phyloP scores from a whole-genome alignment of 1,140 invertebrate species.

The Zophobas morio region DNA sequence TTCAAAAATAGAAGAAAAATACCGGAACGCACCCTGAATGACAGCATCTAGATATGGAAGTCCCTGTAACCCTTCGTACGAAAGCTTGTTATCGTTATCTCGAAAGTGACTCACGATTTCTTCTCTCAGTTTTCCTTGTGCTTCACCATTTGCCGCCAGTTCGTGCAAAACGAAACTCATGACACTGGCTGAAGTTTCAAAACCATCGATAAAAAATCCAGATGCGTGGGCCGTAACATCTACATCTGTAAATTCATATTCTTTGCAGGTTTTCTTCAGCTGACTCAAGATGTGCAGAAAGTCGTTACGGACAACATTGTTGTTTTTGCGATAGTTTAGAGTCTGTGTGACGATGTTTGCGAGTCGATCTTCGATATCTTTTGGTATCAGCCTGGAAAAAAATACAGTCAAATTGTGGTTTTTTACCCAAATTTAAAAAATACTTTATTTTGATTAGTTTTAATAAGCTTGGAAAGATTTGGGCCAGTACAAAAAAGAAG shows the following conservation, averaged over 20 bases:
- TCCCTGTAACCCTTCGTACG: constrained; percentile 67
- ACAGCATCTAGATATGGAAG: constrained; percentile 70
- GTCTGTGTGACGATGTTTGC: background rate
- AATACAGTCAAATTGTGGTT: background rate
- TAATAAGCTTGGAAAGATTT: constrained; percentile 53
- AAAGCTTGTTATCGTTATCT: constrained; percentile 61
- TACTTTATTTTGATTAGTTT: constrained; percentile 16
- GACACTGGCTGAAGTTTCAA: background rate
- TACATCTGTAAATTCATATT: constrained; percentile 4
- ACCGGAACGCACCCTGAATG: constrained; percentile 64
- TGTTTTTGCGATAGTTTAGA: background rate
- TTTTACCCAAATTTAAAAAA: background rate
- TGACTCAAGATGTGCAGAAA: background rate
- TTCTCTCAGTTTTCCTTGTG: constrained; percentile 77
- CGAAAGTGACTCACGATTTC: constrained; percentile 69
- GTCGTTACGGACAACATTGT: background rate
- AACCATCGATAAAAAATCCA: background rate
- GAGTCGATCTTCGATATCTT: background rate
- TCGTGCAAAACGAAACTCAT: background rate
- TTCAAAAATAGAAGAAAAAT: background rate
- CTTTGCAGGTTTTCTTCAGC: background rate
- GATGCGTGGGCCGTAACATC: background rate
- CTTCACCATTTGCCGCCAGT: constrained; percentile 67
- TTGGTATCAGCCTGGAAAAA: background rate
- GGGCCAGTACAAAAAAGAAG: background rate